Percentiles rank a stretch among this genome's conserved stretches.
Conservation (phyloP, 2,888 invertebrate genomes). For the Noctuana brunneofusca region DNA sequence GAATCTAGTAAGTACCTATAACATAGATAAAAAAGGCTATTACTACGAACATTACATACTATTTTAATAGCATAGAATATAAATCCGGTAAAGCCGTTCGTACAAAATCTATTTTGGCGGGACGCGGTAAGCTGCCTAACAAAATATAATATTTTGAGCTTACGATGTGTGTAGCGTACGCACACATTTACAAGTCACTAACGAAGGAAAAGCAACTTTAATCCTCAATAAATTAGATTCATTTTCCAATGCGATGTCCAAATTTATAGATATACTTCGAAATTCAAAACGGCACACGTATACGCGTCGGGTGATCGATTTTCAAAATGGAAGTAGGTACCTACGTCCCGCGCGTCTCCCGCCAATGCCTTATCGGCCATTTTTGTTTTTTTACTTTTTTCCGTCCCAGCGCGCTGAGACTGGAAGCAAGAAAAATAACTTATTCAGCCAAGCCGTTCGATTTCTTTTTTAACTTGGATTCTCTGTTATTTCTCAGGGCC, state of each 20-base stretch:
- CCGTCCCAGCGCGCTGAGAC: slow-evolving; percentile 20
- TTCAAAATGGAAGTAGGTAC: slow-evolving; percentile 60
- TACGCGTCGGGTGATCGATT: slow-evolving; percentile 77
- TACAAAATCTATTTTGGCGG: too few relatives aligned
- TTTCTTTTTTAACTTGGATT: neutral
- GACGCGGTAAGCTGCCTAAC: too few relatives aligned
- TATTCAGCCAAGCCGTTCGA: slow-evolving; percentile 6
- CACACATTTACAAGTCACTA: slow-evolving; percentile 26
- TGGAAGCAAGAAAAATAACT: slow-evolving; percentile 23
- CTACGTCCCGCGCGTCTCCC: slow-evolving; percentile 46
- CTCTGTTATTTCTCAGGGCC: neutral
- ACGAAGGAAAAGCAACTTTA: slow-evolving; percentile 24
- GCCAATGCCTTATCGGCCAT: slow-evolving; percentile 45
- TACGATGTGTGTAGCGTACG: too few relatives aligned
- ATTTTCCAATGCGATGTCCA: slow-evolving; percentile 4
- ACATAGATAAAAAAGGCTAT: too few relatives aligned
- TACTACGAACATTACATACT: too few relatives aligned
- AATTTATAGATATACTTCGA: slow-evolving; percentile 40
- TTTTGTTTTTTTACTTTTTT: slow-evolving; percentile 41
- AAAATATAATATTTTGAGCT: too few relatives aligned
- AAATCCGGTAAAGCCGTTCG: too few relatives aligned
- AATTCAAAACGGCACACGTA: slow-evolving; percentile 62
- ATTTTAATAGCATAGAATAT: too few relatives aligned
- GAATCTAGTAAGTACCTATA: too few relatives aligned
- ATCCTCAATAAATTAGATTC: fast-evolving